These are phyloP conservation scores for Morone saxatilis DNA, from an alignment of 2,113 vertebrate genomes.

Conservation along the genomic window DNA sequence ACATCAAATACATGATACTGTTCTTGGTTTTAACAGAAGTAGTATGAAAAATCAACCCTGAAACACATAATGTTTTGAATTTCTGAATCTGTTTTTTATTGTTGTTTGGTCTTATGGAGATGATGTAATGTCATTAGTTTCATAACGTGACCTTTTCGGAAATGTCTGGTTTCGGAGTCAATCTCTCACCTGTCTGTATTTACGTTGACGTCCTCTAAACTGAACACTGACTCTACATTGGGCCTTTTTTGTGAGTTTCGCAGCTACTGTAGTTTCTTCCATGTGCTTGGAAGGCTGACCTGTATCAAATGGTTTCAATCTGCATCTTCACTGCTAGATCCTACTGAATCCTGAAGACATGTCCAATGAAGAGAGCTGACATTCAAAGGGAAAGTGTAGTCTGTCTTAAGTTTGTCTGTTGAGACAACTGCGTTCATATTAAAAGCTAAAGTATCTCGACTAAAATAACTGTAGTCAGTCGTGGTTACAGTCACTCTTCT, in stretches of 20 bases:
- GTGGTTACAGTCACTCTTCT: neutral
- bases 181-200: neutral
- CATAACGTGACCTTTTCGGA: neutral
- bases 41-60: neutral
- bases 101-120: neutral
- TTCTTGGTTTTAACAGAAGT: constrained; percentile 15
- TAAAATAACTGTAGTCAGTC: neutral
- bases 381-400: neutral
- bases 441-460: neutral
- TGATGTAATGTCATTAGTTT: constrained; percentile 3
- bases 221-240: no score
- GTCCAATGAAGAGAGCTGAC: neutral
- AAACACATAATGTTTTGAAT: neutral
- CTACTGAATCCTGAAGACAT: no score
- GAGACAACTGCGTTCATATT: neutral
- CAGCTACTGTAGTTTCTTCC: no score
- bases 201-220: neutral
- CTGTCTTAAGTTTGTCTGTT: neutral
- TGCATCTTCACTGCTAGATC: no score
- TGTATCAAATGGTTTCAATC: no score
- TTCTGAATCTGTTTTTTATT: neutral
- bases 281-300: no score
- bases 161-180: constrained; percentile 6
- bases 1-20: neutral
- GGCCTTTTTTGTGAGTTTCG: no score